A percentile compares a stretch with the other conserved stretches of the same genome.
Evolutionary conservation across 37 sponge, comb jelly and placozoan genomes (phyloP).

Genomic region (Beroe ovata): DNA sequence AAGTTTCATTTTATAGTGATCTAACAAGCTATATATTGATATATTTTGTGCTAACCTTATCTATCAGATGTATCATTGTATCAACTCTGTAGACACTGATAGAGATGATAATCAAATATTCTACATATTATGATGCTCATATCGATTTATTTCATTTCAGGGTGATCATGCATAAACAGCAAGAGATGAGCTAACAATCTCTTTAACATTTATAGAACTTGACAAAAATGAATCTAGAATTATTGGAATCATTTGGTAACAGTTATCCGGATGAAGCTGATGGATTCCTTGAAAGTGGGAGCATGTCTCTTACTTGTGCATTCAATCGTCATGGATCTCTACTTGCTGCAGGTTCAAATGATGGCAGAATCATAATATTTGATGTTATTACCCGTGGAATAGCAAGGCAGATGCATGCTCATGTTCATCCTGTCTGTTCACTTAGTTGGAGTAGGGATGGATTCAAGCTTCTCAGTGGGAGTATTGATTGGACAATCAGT

Average conservation of each 20-base stretch:
- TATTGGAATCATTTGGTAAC: constrained; percentile 65
- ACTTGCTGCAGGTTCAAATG: constrained; percentile 96
- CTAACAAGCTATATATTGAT: too few relatives aligned
- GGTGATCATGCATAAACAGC: too few relatives aligned
- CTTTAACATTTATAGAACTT: neutral
- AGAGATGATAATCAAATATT: too few relatives aligned
- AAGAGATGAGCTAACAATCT: too few relatives aligned
- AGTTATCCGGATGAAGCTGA: constrained; percentile 73
- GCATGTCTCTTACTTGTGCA: constrained; percentile 88
- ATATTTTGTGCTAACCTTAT: too few relatives aligned
- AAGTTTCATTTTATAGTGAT: too few relatives aligned
- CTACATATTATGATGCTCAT: too few relatives aligned
- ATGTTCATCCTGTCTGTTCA: constrained; percentile 92
- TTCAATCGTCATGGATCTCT: constrained; percentile 93
- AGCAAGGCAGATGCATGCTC: constrained; percentile 78
- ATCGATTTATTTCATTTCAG: too few relatives aligned
- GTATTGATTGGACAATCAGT: constrained; percentile 89
- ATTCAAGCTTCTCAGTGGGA: constrained; percentile 78
- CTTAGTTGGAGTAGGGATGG: constrained; percentile 91
- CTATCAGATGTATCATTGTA: too few relatives aligned
- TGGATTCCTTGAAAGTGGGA: constrained; percentile 90
- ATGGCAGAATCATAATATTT: constrained; percentile 91
- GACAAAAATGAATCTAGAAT: constrained; percentile 67
- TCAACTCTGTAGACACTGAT: too few relatives aligned
- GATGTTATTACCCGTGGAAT: constrained; percentile 95